Conservation (phyloP, 2,888 invertebrate species). For the Scaeva pyrastri region DNA sequence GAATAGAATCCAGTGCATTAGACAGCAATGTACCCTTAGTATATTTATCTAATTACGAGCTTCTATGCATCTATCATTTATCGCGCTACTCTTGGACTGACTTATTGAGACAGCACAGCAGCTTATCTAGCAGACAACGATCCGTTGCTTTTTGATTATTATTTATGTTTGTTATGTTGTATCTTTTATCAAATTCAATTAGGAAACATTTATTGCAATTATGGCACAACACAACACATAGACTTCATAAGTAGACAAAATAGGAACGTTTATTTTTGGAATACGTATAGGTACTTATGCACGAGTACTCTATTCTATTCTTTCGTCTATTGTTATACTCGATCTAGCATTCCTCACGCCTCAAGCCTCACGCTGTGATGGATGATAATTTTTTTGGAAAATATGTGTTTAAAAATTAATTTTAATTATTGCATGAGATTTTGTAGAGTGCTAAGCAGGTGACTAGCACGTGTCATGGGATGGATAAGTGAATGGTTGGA, state of each 20-base stretch:
- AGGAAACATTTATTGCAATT: constrained; percentile 61
- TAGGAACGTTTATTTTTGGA: not conserved
- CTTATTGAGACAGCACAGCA: no score
- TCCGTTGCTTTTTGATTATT: constrained; percentile 9
- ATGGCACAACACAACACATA: constrained; percentile 32
- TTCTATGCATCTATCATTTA: no score
- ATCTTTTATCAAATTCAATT: constrained; percentile 70
- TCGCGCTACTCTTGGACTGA: no score
- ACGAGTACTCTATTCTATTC: no score
- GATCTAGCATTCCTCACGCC: constrained; percentile 40
- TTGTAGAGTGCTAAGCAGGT: constrained; percentile 15
- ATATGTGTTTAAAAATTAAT: constrained; percentile 29
- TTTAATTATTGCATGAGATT: constrained; percentile 3
- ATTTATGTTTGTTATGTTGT: constrained; percentile 9
- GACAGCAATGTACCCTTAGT: not conserved
- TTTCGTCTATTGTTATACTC: not conserved
- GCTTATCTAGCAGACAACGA: no score
- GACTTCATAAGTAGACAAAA: not conserved
- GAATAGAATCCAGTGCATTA: not conserved
- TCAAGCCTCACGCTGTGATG: not conserved
- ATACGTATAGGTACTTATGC: no score
- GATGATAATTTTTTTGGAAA: constrained; percentile 53
- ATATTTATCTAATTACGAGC: constrained; percentile 37
- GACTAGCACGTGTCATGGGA: constrained; percentile 52
- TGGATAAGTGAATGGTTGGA: constrained; percentile 9